Conservation (phyloP, 2,888 invertebrate genomes). For the Argyresthia albistria region DNA sequence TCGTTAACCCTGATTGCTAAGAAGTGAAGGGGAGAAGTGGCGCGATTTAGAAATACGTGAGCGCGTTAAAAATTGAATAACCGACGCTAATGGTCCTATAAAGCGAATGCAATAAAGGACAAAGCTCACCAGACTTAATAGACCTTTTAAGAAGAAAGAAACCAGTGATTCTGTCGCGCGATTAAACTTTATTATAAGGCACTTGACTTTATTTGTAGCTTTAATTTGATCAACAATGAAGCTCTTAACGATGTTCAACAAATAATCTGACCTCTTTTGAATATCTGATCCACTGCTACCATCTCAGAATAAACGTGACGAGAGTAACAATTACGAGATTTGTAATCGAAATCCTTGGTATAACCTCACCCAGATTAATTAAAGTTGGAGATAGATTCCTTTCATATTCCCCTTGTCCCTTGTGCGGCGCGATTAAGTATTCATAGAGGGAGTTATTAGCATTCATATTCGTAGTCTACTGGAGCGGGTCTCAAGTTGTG, state of each 20-base stretch:
- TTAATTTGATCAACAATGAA: not conserved
- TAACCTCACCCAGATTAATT: too few species aligned
- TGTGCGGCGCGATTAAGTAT: constrained; percentile 9
- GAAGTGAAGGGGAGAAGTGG: constrained; percentile 17
- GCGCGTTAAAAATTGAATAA: constrained; percentile 15
- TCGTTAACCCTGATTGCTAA: constrained; percentile 22
- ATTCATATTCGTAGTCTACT: not conserved
- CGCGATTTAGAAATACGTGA: constrained; percentile 7
- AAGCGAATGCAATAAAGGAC: constrained; percentile 5
- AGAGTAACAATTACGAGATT: too few species aligned
- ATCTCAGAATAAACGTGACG: too few species aligned
- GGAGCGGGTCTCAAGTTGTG: constrained; percentile 4
- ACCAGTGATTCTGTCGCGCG: too few species aligned
- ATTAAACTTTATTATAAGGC: too few species aligned
- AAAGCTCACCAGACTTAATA: not conserved
- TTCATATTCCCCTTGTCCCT: constrained; percentile 4
- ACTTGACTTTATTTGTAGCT: not conserved
- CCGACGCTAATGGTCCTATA: constrained; percentile 12
- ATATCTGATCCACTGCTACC: too few species aligned
- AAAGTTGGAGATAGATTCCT: not conserved
- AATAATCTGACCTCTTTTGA: not conserved
- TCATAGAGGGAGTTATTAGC: constrained; percentile 1
- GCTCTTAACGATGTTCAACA: not conserved
- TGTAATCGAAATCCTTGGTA: too few species aligned
- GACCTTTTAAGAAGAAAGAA: not conserved